These are phyloP conservation scores for Pyrocoelia pectoralis DNA, from an alignment of 2,888 invertebrate genomes.

Conservation along the genomic window DNA sequence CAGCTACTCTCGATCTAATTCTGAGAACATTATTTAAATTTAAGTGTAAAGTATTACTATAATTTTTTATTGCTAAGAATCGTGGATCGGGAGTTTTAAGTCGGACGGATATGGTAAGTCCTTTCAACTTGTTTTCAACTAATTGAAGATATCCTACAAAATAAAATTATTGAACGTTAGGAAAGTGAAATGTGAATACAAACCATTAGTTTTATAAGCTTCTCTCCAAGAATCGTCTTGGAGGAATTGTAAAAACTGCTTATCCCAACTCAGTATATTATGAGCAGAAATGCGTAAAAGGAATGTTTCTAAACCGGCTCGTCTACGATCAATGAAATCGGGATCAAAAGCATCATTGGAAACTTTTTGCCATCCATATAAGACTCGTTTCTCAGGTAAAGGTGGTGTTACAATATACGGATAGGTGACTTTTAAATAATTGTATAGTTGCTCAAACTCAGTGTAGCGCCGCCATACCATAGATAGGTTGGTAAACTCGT, in stretches of 20 bases:
- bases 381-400: slow-evolving; percentile 79
- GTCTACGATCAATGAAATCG: slow-evolving; percentile 83
- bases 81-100: slow-evolving; percentile 76
- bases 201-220: slow-evolving; percentile 76
- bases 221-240: slow-evolving; percentile 83
- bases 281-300: slow-evolving; percentile 79
- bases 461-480: slow-evolving; percentile 83
- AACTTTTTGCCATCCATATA: slow-evolving; percentile 80
- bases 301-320: slow-evolving; percentile 84
- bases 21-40: slow-evolving; percentile 68
- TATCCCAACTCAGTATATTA: slow-evolving; percentile 75
- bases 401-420: slow-evolving; percentile 84
- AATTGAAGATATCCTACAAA: slow-evolving; percentile 76
- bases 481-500: slow-evolving; percentile 68
- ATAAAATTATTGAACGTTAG: too few relatives aligned
- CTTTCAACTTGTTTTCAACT: slow-evolving; percentile 82
- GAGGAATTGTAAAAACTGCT: slow-evolving; percentile 79
- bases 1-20: slow-evolving; percentile 73
- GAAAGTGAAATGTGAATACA: too few relatives aligned
- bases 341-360: slow-evolving; percentile 83
- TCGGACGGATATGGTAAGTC: slow-evolving; percentile 76
- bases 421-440: slow-evolving; percentile 79
- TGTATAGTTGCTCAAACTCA: slow-evolving; percentile 82
- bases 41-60: slow-evolving; percentile 75
- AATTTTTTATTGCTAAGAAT: slow-evolving; percentile 78